phyloP scores from a whole-genome alignment of 2,113 vertebrate genomes.

The Genyomyrus donnyi region DNA sequence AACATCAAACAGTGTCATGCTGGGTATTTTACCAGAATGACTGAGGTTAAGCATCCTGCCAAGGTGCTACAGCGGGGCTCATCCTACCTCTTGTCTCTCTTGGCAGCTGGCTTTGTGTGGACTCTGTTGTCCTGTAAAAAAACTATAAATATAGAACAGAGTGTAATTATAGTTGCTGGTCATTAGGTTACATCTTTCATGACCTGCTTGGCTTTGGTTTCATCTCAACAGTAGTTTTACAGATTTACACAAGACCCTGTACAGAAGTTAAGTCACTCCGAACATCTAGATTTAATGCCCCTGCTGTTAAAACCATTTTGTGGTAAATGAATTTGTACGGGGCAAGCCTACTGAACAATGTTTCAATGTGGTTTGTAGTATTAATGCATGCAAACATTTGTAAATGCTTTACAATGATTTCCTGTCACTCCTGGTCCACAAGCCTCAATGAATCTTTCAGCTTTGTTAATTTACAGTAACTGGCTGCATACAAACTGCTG shows the following conservation, averaged over 20 bases:
- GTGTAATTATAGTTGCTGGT: neutral
- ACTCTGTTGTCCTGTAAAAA: neutral
- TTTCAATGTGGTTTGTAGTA: neutral
- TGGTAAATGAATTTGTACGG: neutral
- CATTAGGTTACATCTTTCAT: neutral
- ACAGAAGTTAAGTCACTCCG: neutral
- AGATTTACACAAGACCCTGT: neutral
- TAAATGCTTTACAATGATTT: neutral
- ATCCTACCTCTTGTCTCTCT: neutral
- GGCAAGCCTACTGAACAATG: neutral
- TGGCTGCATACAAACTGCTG: neutral
- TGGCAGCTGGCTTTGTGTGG: neutral
- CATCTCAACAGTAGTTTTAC: neutral
- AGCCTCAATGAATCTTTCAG: neutral
- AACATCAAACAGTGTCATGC: neutral
- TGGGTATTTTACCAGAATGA: neutral
- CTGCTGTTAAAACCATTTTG: neutral
- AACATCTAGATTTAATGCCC: slow-evolving; percentile 1
- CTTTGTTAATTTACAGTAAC: neutral
- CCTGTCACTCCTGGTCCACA: neutral
- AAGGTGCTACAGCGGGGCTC: neutral
- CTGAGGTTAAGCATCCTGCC: neutral
- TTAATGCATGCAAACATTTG: neutral
- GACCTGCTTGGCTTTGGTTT: neutral
- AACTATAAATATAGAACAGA: neutral